Evolutionary conservation across 2,797 vertebrate species (phyloP), one percentile per base, ranked within the genome.

Genomic region (Steatocranus sp.): DNA sequence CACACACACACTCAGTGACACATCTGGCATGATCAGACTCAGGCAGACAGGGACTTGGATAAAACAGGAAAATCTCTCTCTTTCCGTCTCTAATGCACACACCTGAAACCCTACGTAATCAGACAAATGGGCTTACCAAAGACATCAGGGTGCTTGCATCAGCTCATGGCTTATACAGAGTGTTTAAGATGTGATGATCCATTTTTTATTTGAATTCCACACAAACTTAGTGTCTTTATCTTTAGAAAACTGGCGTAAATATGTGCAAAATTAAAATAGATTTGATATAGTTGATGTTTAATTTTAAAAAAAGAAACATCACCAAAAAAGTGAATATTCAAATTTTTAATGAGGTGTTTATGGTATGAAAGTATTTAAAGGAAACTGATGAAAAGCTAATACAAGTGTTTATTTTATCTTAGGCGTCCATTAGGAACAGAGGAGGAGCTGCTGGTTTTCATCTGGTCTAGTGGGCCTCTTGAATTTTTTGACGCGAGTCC

Each of bases 391-490:
- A 78, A 32, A 61, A 17, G 6, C 20, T 85, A 17, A 53, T 78
- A 9, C 48, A 56, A 43, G 34, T 8, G 10, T 53, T 41, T 68
- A 5, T 82, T 88, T 82, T 66, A 66, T 94, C 94, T 9, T 83
- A 99, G 98, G 80, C 96, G 96, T 86, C 95, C 94, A 75, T 81
- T 93, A 54, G 96, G 94, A 80, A 93, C 89, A 18, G 93, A 96
- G 82, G 96, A 97, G 76, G 96, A 96, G 78, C 91, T 97, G 11
- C 94, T 97, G 86, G 88, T 97, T 80, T 98, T 97, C 87, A 95
- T 97, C 91, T 98, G 97, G 97, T 94, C 95, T 5, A 93, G 95
- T 84, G 98, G 97, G 78, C 84, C 94, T 1, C 93, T 98, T 50
- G 95, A 97, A 83, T 98, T 98, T 87, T 94, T 93, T 1, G 97